Percentiles rank a stretch among this genome's conserved stretches.
Evolutionary conservation across 2,888 invertebrate species (phyloP).

Genomic region (Phortica magna): DNA sequence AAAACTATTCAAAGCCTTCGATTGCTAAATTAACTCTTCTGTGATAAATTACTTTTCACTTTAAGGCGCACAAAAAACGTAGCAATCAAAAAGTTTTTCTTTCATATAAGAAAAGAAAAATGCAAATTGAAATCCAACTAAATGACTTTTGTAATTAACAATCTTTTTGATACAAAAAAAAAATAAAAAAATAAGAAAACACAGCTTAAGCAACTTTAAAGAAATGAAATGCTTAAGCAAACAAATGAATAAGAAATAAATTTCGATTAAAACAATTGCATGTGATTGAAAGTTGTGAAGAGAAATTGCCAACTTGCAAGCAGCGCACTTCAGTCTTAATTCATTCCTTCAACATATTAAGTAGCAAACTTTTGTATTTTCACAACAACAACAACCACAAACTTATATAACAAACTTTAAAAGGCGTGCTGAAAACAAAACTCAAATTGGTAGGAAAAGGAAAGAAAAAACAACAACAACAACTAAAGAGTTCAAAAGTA

Average conservation of each 20-base stretch:
- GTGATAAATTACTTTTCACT: no score
- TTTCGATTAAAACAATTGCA: conserved; percentile 57
- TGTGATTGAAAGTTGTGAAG: conserved; percentile 46
- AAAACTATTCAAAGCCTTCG: no score
- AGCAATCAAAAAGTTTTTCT: not conserved
- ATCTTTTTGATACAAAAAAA: not conserved
- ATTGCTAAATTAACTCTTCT: no score
- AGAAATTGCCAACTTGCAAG: conserved; percentile 25
- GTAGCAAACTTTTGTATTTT: conserved; percentile 70
- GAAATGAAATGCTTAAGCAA: conserved; percentile 9
- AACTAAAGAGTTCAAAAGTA: conserved; percentile 42
- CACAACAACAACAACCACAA: conserved; percentile 62
- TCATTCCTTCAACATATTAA: conserved; percentile 71
- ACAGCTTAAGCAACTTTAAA: conserved; percentile 25
- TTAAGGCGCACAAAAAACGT: not conserved
- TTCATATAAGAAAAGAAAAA: not conserved
- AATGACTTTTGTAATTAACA: conserved; percentile 22
- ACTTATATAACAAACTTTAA: conserved; percentile 44
- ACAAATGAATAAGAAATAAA: conserved; percentile 9
- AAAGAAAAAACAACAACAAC: conserved; percentile 26
- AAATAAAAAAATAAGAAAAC: conserved; percentile 29
- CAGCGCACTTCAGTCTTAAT: conserved; percentile 68
- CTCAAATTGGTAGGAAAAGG: conserved; percentile 53
- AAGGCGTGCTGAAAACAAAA: conserved; percentile 34
- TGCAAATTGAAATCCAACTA: conserved; percentile 8